Evolutionary conservation across 2,888 invertebrate genomes (phyloP), one percentile per base, ranked within the genome.

Genomic region (Cremastinae sp.): DNA sequence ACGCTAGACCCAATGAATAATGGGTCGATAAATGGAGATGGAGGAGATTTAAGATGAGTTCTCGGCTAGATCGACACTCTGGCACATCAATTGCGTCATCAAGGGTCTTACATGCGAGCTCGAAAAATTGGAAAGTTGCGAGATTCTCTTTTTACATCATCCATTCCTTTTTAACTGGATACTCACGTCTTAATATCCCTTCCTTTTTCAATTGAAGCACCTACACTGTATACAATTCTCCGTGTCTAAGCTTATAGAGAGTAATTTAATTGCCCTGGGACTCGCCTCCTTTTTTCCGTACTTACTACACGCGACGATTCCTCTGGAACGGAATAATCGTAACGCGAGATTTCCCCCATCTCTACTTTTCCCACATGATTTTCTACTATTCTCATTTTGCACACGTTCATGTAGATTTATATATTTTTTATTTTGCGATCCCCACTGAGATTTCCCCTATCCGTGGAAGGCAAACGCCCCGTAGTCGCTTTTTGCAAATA

Each of bases 401-500:
- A 22, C 2, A 22, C 35, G 39, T 55, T 37, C 47, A n/a, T 47
- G 28, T 59, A 47, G 8, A 58, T 49, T 9, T 8, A 49, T 28
- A 18, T 16, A 39, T 43, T 20, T 28, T 55, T 12, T 66, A 16
- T 3, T 3, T n/a, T 3, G 12, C 10, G 16, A 18, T 45, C 37
- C 47, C 49, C 49, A 39, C 65, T 43, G 28, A 49, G 20, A 16
- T 51, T 51, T 35, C 55, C 39, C 68, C 74, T 56, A 56, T 56
- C 58, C 56, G 20, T 47, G n/a, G 61, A n/a, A 12, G 37, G 49
- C 62, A 55, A 37, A 59, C 56, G 55, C 64, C 55, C 69, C 70
- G 65, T 59, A 59, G 28, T 28, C 28, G 28, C 73, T 83, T 85
- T 85, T 86, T 83, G 80, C 81, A 78, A 84, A 83, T 83, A 85